Evolutionary conservation across 30 jellyfish, hydroid and myxozoan species (phyloP).

Genomic region (Catostylus mosaicus): DNA sequence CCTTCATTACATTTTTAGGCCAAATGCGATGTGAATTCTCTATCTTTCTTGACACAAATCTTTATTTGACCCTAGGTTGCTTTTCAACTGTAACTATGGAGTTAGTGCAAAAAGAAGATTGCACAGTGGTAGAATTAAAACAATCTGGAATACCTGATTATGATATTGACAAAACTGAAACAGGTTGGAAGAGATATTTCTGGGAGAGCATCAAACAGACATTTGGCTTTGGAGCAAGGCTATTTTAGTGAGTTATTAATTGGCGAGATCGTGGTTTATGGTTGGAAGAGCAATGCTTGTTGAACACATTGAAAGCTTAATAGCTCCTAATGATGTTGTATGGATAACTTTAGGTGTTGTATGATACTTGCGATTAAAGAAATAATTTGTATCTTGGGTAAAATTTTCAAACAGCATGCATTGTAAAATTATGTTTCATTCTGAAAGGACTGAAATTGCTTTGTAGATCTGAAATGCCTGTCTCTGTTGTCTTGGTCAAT

Average conservation of each 20-base stretch:
- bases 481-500: too few relatives aligned
- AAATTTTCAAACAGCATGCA: too few relatives aligned
- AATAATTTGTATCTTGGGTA: too few relatives aligned
- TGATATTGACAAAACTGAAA: conserved; percentile 85
- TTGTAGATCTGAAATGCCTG: too few relatives aligned
- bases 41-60: too few relatives aligned
- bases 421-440: too few relatives aligned
- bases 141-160: conserved; percentile 96
- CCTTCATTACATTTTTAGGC: too few relatives aligned
- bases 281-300: background rate
- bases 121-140: conserved; percentile 73
- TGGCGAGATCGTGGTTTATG: background rate
- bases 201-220: conserved; percentile 93
- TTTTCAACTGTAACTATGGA: conserved; percentile 81
- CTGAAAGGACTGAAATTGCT: too few relatives aligned
- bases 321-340: background rate
- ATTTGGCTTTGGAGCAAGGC: conserved; percentile 93
- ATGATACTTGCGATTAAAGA: too few relatives aligned
- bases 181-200: conserved; percentile 94
- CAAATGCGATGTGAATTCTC: too few relatives aligned
- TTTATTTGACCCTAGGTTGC: conserved; percentile 47
- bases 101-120: conserved; percentile 79
- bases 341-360: too few relatives aligned
- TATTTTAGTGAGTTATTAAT: conserved; percentile 33
- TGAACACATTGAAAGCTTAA: background rate